Evolutionary conservation across 2,888 invertebrate genomes (phyloP).

Genomic region (Dichetophora obliterata): DNA sequence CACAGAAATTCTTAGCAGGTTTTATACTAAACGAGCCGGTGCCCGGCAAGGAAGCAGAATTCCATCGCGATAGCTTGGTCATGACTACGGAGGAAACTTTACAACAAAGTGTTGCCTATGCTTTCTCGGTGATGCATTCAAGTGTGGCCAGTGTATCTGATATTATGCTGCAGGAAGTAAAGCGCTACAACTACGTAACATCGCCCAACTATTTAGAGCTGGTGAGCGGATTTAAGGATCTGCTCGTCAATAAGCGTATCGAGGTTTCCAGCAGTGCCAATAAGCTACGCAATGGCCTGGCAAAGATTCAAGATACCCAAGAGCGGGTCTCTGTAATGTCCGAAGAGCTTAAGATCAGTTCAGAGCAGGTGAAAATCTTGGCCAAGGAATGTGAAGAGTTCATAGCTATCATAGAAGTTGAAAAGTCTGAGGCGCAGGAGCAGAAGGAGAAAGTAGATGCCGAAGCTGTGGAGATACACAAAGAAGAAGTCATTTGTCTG

Average conservation of each 20-base stretch:
- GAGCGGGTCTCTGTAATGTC: conserved; percentile 87
- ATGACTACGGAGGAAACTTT: conserved; percentile 73
- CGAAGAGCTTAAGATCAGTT: conserved; percentile 81
- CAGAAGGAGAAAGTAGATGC: conserved; percentile 82
- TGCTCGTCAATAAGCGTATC: conserved; percentile 79
- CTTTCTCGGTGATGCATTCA: conserved; percentile 86
- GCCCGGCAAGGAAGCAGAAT: conserved; percentile 72
- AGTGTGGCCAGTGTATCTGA: conserved; percentile 82
- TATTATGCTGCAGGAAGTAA: conserved; percentile 82
- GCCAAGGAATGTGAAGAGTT: conserved; percentile 89
- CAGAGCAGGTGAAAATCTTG: conserved; percentile 79
- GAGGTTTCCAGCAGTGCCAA: conserved; percentile 82
- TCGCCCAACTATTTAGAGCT: conserved; percentile 90
- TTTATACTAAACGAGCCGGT: conserved; percentile 80
- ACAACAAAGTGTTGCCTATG: conserved; percentile 78
- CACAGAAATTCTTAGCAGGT: conserved; percentile 82
- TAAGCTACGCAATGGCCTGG: conserved; percentile 85
- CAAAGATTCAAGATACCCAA: conserved; percentile 89
- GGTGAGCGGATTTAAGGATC: conserved; percentile 84
- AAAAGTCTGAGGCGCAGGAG: conserved; percentile 86
- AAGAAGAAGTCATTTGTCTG: conserved; percentile 86
- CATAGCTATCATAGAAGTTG: conserved; percentile 83
- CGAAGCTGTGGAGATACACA: conserved; percentile 79
- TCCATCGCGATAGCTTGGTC: conserved; percentile 54
- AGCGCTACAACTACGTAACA: conserved; percentile 88